Conservation (phyloP, 2,797 vertebrate species). For the Gymnothorax javanicus region DNA sequence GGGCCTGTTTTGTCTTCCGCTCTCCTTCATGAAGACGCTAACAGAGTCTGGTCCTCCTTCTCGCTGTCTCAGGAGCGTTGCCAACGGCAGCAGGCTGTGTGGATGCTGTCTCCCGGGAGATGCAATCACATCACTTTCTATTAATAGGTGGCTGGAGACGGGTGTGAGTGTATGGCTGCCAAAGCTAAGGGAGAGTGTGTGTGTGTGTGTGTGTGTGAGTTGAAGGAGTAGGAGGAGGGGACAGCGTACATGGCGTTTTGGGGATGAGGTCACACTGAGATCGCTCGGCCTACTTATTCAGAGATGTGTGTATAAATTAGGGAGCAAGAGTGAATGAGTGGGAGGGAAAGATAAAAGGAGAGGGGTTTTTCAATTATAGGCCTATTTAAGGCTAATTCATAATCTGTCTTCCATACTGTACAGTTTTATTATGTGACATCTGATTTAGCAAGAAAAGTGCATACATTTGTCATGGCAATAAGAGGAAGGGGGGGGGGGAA, state of each 20-base stretch:
- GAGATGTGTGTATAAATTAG: slow-evolving; percentile 4
- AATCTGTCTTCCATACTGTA: not conserved
- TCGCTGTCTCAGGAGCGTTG: not conserved
- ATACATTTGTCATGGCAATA: not conserved
- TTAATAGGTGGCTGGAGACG: slow-evolving; percentile 46
- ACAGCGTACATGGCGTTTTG: slow-evolving; percentile 25
- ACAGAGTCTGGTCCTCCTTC: not conserved
- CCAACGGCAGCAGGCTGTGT: slow-evolving; percentile 21
- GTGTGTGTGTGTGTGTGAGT: slow-evolving; percentile 24
- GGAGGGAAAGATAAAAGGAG: not conserved
- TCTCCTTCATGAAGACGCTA: not conserved
- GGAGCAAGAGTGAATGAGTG: not conserved
- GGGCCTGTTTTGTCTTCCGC: not conserved
- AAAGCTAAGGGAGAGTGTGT: slow-evolving; percentile 30
- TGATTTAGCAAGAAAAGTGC: too few relatives aligned
- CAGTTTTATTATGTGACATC: too few relatives aligned
- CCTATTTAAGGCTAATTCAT: too few relatives aligned
- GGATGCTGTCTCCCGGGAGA: slow-evolving; percentile 49
- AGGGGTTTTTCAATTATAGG: too few relatives aligned
- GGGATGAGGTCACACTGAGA: not conserved
- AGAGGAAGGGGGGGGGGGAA: slow-evolving; percentile 11
- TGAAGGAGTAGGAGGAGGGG: slow-evolving; percentile 12
- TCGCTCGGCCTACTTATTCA: not conserved
- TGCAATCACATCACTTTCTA: slow-evolving; percentile 41
- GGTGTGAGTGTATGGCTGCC: slow-evolving; percentile 47